These are phyloP conservation scores for Acanthisitta chloris DNA, from an alignment of 2,113 vertebrate genomes.

Conservation along the genomic window DNA sequence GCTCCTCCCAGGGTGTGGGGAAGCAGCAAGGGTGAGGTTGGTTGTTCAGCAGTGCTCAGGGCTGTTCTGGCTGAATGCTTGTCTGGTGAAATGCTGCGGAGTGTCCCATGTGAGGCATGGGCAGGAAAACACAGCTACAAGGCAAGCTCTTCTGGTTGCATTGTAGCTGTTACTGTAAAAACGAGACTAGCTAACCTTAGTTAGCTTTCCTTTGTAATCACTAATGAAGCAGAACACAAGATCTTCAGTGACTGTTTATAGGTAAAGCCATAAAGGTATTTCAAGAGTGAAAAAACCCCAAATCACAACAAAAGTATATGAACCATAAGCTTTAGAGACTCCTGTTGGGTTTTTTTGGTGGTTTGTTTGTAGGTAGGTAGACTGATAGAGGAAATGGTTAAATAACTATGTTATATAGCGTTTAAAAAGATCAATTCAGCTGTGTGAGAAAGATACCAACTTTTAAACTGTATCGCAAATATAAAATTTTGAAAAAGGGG, in stretches of 20 bases:
- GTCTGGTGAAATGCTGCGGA: background rate
- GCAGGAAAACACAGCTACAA: background rate
- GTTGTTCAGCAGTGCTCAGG: background rate
- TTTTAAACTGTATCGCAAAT: background rate
- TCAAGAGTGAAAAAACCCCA: background rate
- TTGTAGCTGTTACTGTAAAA: background rate
- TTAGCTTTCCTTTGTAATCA: background rate
- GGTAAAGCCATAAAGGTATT: background rate
- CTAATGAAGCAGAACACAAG: background rate
- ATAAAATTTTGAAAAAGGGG: background rate
- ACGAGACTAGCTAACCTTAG: background rate
- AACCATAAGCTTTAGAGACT: background rate
- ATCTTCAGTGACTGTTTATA: background rate
- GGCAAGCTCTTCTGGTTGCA: background rate
- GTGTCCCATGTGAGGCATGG: slow-evolving; percentile 50
- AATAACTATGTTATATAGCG: background rate
- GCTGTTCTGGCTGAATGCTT: background rate
- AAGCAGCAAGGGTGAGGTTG: background rate
- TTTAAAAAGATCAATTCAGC: background rate
- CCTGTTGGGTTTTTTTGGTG: background rate
- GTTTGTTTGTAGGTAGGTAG: background rate
- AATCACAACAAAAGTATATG: background rate
- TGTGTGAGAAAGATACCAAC: background rate
- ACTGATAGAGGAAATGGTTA: background rate
- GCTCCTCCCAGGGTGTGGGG: background rate